phyloP scores from a whole-genome alignment of 2,113 vertebrate species.

The human (Homo sapiens) region DNA sequence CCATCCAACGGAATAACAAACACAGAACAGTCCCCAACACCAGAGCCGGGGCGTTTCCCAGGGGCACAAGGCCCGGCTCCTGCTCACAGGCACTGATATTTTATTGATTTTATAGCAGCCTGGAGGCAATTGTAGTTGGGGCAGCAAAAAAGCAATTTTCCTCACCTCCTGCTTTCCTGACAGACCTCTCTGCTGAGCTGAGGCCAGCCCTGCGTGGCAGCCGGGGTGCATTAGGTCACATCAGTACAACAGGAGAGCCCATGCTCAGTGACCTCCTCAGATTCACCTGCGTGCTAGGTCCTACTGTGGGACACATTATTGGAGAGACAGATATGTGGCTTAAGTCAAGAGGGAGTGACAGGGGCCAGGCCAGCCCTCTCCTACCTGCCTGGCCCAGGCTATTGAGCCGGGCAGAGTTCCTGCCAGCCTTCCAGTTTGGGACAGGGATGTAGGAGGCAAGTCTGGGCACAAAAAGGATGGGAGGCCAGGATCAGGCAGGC shows the following conservation, averaged over 20 bases:
- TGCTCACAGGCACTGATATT: slow-evolving; percentile 57
- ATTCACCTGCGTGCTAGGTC: background rate
- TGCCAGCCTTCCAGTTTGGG: background rate
- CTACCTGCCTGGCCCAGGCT: background rate
- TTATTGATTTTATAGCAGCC: slow-evolving; percentile 70
- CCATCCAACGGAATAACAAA: rapidly evolving
- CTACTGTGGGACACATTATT: background rate
- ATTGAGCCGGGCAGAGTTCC: background rate
- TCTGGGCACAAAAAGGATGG: no score
- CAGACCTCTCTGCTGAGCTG: background rate
- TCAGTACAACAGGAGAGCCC: background rate
- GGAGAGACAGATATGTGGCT: background rate
- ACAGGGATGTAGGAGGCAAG: background rate
- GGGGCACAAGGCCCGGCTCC: background rate
- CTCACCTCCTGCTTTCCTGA: slow-evolving; percentile 22
- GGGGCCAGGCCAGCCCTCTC: background rate
- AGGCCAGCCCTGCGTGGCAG: background rate
- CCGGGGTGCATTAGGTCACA: background rate
- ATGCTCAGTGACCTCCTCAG: background rate
- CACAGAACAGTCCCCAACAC: background rate
- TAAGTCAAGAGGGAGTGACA: background rate
- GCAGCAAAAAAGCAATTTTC: slow-evolving; percentile 25
- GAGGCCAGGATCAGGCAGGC: background rate
- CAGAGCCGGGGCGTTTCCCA: slow-evolving; percentile 25
- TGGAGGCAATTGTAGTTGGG: background rate